Evolutionary conservation across 1,140 invertebrate species (phyloP).

Genomic region (Episyrphus balteatus): DNA sequence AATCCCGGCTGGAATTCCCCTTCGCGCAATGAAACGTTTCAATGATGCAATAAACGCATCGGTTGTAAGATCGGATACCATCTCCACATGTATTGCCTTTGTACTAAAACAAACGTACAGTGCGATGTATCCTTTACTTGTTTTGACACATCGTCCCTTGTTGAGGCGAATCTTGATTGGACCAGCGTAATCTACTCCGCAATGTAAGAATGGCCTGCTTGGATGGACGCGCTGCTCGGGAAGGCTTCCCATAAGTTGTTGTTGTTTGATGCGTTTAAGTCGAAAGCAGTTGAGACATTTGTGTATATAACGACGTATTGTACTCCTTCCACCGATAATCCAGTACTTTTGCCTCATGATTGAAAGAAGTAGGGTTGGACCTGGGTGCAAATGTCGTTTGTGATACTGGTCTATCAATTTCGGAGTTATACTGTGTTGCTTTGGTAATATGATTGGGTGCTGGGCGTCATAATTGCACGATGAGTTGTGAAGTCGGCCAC

Average conservation of each 20-base stretch:
- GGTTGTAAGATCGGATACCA: slow-evolving; percentile 17
- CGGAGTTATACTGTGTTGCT: slow-evolving; percentile 9
- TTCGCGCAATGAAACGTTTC: slow-evolving; percentile 17
- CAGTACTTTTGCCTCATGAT: slow-evolving; percentile 14
- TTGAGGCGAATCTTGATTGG: not conserved
- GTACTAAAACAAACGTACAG: slow-evolving; percentile 25
- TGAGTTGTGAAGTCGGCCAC: slow-evolving; percentile 16
- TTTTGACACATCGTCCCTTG: slow-evolving; percentile 9
- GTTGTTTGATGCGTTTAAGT: not conserved
- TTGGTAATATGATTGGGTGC: slow-evolving; percentile 19
- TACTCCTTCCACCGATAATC: too few species aligned
- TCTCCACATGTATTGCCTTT: slow-evolving; percentile 25
- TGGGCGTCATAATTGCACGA: slow-evolving; percentile 9
- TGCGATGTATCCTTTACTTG: slow-evolving; percentile 17
- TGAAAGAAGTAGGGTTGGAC: slow-evolving; percentile 10
- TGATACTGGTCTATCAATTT: slow-evolving; percentile 15
- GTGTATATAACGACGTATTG: not conserved
- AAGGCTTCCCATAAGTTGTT: slow-evolving; percentile 17
- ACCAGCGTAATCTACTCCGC: slow-evolving; percentile 22
- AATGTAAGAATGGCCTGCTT: slow-evolving; percentile 15
- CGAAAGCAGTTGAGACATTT: not conserved
- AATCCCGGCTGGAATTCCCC: slow-evolving; percentile 15
- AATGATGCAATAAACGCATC: slow-evolving; percentile 22
- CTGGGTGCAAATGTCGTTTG: slow-evolving; percentile 12
- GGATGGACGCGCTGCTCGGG: slow-evolving; percentile 9